Percentiles rank a stretch among this genome's conserved stretches.
phyloP scores from a whole-genome alignment of 2,113 vertebrate genomes.

The Accipiter virgatus region DNA sequence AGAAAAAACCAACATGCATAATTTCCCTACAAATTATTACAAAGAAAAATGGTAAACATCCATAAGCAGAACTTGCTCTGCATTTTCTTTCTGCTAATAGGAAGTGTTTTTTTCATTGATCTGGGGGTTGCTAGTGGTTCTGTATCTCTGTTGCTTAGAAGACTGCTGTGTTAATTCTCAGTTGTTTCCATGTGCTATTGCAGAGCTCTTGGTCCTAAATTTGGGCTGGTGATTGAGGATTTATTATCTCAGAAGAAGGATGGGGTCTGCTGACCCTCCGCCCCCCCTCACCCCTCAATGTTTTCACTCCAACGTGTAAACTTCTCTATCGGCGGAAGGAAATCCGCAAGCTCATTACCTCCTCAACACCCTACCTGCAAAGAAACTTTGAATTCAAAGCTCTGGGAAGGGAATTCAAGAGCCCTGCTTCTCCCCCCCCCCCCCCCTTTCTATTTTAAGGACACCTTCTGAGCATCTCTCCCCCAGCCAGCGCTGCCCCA shows the following conservation, averaged over 20 bases:
- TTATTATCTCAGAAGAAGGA: background rate
- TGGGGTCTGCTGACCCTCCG: background rate
- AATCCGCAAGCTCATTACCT: background rate
- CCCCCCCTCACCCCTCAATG: background rate
- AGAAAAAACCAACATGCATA: background rate
- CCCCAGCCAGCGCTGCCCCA: background rate
- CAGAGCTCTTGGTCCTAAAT: background rate
- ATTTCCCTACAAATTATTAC: constrained; percentile 1
- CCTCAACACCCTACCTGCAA: background rate
- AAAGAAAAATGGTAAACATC: background rate
- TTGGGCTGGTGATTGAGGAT: background rate
- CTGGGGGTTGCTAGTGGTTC: background rate
- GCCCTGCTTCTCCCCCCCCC: background rate
- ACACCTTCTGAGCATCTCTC: background rate
- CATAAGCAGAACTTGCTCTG: constrained; percentile 22
- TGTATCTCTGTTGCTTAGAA: background rate
- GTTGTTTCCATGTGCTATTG: constrained; percentile 29
- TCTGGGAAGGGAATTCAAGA: background rate
- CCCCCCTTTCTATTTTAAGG: background rate
- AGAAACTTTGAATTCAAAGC: constrained; percentile 43
- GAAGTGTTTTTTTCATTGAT: background rate
- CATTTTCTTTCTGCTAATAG: background rate
- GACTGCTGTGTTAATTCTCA: background rate
- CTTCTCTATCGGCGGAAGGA: background rate
- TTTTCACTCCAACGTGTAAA: background rate